Evolutionary conservation across 2,113 vertebrate species (phyloP).

Genomic region (Vireo altiloquus): DNA sequence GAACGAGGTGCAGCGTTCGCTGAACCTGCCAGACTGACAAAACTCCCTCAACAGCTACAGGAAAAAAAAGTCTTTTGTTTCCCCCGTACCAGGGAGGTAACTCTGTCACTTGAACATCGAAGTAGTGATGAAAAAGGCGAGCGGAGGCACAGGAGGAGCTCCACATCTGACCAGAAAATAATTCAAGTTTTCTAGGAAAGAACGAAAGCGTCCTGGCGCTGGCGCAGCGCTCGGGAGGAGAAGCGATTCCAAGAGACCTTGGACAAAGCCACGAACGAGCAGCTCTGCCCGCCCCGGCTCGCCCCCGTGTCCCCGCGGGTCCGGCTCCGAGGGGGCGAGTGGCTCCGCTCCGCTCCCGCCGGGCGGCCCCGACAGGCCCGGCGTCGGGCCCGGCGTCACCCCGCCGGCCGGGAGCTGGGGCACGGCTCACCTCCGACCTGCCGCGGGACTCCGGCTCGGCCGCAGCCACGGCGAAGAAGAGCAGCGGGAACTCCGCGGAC

Average conservation of each 20-base stretch:
- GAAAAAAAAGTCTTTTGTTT: not conserved
- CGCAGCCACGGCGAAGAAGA: no score
- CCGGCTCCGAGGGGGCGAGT: no score
- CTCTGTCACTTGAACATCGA: not conserved
- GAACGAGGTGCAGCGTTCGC: not conserved
- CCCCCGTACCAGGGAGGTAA: not conserved
- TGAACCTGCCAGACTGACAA: not conserved
- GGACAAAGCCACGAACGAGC: not conserved
- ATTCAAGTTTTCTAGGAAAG: not conserved
- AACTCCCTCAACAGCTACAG: not conserved
- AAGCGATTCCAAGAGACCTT: not conserved
- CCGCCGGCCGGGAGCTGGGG: no score
- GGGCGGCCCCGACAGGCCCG: not conserved
- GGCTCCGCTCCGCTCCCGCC: no score
- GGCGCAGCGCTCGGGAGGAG: not conserved
- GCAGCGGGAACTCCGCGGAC: no score
- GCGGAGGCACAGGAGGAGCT: not conserved
- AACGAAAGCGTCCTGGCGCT: not conserved
- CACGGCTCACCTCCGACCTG: no score
- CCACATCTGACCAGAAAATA: not conserved
- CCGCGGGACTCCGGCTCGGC: no score
- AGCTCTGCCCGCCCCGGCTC: not conserved
- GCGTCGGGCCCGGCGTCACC: no score
- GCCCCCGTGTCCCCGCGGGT: not conserved
- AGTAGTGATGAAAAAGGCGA: not conserved